Conservation (phyloP, 2,888 invertebrate genomes). For the Thelaira solivaga region DNA sequence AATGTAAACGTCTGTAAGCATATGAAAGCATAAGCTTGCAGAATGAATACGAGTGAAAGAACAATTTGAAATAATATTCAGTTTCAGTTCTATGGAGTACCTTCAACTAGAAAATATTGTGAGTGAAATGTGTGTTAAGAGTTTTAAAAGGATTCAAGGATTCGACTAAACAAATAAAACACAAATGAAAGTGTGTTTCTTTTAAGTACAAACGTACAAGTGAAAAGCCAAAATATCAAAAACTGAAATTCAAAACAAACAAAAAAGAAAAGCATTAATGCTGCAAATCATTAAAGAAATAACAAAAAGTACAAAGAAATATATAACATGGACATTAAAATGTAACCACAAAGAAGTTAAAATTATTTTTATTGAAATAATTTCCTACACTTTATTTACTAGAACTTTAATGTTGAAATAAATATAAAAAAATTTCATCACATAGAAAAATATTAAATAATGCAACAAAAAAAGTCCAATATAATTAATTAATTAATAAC, state of each 20-base stretch:
- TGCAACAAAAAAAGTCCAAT: too few relatives aligned
- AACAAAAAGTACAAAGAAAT: too few relatives aligned
- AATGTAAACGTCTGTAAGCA: background rate
- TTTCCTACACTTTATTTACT: too few relatives aligned
- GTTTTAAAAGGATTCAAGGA: slow-evolving; percentile 47
- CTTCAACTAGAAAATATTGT: slow-evolving; percentile 8
- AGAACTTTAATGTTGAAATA: too few relatives aligned
- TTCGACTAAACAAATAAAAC: slow-evolving; percentile 18
- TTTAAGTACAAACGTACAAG: background rate
- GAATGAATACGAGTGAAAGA: slow-evolving; percentile 23
- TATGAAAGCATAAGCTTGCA: background rate
- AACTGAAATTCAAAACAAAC: too few relatives aligned
- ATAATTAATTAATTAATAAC: too few relatives aligned
- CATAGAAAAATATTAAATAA: too few relatives aligned
- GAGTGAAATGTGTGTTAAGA: slow-evolving; percentile 56
- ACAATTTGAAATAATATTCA: slow-evolving; percentile 35
- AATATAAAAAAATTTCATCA: too few relatives aligned
- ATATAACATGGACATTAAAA: too few relatives aligned
- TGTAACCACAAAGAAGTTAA: too few relatives aligned
- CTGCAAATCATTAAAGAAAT: background rate
- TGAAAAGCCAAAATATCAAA: background rate
- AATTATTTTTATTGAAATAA: too few relatives aligned
- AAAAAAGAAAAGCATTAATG: background rate
- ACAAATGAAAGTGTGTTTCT: slow-evolving; percentile 29
- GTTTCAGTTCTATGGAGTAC: slow-evolving; percentile 1